Percentiles rank a stretch among this genome's conserved stretches.
These are phyloP conservation scores for Pammene fasciana DNA, from an alignment of 2,888 invertebrate species.

Conservation along the genomic window DNA sequence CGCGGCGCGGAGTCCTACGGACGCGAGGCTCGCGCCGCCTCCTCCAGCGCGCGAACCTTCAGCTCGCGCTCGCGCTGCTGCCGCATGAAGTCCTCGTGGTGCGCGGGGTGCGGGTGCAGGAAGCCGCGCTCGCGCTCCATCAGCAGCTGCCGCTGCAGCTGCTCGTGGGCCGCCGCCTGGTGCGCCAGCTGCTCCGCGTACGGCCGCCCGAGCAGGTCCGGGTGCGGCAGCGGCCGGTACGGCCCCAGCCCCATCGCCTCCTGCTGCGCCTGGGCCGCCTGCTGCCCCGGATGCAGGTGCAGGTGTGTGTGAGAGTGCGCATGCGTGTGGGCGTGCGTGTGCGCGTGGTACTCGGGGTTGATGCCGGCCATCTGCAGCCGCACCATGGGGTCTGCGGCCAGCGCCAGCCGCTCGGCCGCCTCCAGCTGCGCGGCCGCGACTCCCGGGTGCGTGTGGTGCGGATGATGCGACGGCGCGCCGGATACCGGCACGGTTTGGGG, in stretches of 20 bases:
- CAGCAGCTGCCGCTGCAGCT: constrained; percentile 92
- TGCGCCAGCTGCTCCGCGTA: constrained; percentile 92
- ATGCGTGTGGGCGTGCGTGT: constrained; percentile 95
- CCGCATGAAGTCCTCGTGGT: constrained; percentile 83
- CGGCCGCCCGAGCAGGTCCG: constrained; percentile 90
- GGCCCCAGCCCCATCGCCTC: constrained; percentile 83
- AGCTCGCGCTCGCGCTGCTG: constrained; percentile 93
- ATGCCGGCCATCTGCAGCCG: constrained; percentile 97
- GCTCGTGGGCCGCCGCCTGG: constrained; percentile 92
- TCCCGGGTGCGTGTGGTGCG: constrained; percentile 81
- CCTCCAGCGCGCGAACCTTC: constrained; percentile 93
- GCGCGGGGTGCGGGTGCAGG: constrained; percentile 78
- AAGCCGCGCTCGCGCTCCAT: constrained; percentile 90
- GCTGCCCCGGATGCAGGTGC: constrained; percentile 90
- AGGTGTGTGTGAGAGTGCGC: constrained; percentile 95
- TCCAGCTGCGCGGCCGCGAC: constrained; percentile 86
- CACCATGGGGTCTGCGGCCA: constrained; percentile 96
- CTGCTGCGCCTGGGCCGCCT: constrained; percentile 86
- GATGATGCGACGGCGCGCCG: constrained; percentile 82
- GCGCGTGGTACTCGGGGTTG: constrained; percentile 94
- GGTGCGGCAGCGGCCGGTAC: constrained; percentile 88
- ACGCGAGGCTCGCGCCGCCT: constrained; percentile 88
- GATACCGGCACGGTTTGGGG: constrained; percentile 77
- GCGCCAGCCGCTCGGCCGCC: constrained; percentile 90
- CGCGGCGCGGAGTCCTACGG: constrained; percentile 62